Percentiles rank a stretch among this genome's conserved stretches.
Evolutionary conservation across 2,113 vertebrate species (phyloP).

Genomic region (Suricata suricatta): DNA sequence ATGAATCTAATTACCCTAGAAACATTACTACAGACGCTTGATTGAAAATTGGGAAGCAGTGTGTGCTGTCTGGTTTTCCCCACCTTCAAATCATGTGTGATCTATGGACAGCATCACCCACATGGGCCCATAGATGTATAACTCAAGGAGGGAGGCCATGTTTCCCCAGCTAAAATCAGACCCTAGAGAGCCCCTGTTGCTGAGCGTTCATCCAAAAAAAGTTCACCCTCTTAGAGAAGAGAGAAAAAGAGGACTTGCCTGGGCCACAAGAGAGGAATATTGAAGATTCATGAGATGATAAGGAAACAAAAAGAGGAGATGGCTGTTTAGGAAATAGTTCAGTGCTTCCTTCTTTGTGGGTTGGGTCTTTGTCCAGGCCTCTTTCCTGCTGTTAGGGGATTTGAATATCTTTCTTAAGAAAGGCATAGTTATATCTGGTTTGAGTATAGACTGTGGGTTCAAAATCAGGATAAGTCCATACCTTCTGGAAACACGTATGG

Average conservation of each 20-base stretch:
- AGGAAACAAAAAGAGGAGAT: background rate
- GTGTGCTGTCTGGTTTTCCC: background rate
- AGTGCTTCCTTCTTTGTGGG: background rate
- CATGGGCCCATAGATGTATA: background rate
- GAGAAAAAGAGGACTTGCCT: background rate
- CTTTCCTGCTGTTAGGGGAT: background rate
- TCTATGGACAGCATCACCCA: background rate
- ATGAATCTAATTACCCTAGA: slow-evolving; percentile 75
- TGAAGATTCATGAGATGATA: background rate
- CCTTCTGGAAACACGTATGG: background rate
- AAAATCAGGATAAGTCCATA: background rate
- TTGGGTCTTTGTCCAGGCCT: too few relatives aligned
- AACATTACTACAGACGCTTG: slow-evolving; percentile 43
- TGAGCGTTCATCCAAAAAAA: background rate
- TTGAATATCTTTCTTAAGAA: background rate
- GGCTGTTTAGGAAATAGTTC: background rate
- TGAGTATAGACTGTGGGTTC: background rate
- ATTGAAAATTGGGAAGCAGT: slow-evolving; percentile 51
- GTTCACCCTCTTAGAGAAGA: background rate
- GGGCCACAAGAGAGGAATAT: background rate
- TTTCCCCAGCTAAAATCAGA: background rate
- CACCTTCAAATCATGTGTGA: background rate
- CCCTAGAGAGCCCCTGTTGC: background rate
- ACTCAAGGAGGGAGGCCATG: background rate
- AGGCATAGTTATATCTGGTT: background rate